These are phyloP conservation scores for Cepaea nemoralis DNA, from an alignment of 1,140 invertebrate species.

Conservation along the genomic window DNA sequence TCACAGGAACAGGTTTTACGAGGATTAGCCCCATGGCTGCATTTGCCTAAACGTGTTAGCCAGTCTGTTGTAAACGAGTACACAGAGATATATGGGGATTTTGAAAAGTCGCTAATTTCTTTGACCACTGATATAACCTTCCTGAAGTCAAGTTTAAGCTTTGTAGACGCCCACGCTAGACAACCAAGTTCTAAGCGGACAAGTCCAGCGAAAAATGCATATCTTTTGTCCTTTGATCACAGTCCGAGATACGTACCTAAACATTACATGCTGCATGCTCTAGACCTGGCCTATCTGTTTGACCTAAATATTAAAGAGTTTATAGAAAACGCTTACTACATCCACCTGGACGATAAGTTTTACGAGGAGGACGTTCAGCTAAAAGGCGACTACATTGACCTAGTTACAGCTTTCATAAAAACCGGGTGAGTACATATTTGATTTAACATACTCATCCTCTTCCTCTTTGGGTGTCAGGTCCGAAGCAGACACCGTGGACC, in stretches of 20 bases:
- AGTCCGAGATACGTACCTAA: not conserved
- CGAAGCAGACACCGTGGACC: too few relatives aligned
- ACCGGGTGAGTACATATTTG: not conserved
- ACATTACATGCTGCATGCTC: not conserved
- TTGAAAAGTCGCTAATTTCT: not conserved
- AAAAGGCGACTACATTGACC: not conserved
- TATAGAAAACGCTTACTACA: not conserved
- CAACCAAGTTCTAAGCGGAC: not conserved
- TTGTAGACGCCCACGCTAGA: not conserved
- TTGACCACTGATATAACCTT: not conserved
- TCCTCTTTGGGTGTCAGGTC: too few relatives aligned
- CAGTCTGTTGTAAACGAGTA: not conserved
- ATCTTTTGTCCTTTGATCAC: not conserved
- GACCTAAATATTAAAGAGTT: not conserved
- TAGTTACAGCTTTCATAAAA: not conserved
- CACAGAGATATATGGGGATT: not conserved
- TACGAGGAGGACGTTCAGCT: not conserved
- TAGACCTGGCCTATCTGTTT: not conserved
- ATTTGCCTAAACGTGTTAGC: not conserved
- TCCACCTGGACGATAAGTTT: not conserved
- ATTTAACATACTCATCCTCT: too few relatives aligned
- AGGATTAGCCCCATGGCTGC: not conserved
- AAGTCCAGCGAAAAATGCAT: not conserved
- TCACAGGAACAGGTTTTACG: not conserved
- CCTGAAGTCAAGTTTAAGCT: not conserved